A percentile compares a stretch with the other conserved stretches of the same genome.
These are phyloP conservation scores for Alligator sinensis DNA, from an alignment of 2,113 vertebrate genomes.

Conservation along the genomic window DNA sequence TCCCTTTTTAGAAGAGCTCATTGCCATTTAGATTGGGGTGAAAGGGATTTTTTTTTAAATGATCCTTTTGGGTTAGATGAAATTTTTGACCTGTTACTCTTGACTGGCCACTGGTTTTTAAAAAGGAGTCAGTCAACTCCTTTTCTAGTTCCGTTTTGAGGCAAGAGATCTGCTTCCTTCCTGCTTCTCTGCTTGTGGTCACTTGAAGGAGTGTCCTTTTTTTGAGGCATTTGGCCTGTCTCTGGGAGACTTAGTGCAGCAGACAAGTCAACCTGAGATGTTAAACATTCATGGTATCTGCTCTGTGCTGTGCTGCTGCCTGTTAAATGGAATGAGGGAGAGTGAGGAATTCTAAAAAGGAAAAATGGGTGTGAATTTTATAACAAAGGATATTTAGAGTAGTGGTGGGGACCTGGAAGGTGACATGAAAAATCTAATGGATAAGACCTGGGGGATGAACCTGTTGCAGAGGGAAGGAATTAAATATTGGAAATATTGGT, in stretches of 20 bases:
- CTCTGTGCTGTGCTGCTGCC: rapidly evolving
- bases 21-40: neutral
- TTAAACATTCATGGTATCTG: rapidly evolving
- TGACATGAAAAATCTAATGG: neutral
- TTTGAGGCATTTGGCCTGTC: neutral
- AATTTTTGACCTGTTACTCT: neutral
- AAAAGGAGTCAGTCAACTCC: neutral
- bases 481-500: neutral
- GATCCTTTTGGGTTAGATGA: neutral
- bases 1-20: neutral
- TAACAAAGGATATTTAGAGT: neutral
- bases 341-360: neutral
- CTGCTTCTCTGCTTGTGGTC: neutral
- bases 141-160: neutral
- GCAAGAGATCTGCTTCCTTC: neutral
- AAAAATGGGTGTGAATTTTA: neutral
- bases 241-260: neutral
- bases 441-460: neutral
- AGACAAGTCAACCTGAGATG: rapidly evolving
- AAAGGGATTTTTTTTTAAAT: neutral
- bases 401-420: conserved; percentile 11
- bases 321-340: neutral
- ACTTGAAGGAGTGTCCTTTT: neutral
- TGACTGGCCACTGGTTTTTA: neutral
- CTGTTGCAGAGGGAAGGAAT: neutral